These are phyloP conservation scores for Tetramorium parvispinum DNA, from an alignment of 1,140 invertebrate species.

Conservation along the genomic window DNA sequence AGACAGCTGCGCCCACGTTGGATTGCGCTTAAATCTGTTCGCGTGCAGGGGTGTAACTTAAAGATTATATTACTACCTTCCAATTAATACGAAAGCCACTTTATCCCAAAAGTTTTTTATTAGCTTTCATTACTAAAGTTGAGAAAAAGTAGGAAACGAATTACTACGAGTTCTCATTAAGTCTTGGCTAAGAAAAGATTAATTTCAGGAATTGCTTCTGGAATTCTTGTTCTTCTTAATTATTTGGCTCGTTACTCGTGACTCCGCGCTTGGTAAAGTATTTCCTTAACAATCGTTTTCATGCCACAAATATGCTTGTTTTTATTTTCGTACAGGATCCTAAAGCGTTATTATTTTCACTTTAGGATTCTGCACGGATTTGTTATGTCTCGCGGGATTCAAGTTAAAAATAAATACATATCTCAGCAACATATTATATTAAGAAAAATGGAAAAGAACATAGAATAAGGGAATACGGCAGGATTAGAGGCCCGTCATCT, in stretches of 20 bases:
- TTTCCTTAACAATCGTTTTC: neutral
- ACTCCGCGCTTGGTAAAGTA: neutral
- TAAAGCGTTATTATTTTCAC: neutral
- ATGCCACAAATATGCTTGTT: no score
- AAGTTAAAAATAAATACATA: conserved; percentile 7
- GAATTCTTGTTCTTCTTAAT: conserved; percentile 23
- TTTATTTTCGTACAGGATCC: no score
- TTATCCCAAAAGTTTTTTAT: conserved; percentile 12
- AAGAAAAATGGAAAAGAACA: neutral
- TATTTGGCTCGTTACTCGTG: neutral
- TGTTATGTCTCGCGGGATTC: neutral
- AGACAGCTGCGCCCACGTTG: neutral
- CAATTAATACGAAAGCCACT: conserved; percentile 26
- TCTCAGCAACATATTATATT: neutral
- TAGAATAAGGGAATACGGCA: neutral
- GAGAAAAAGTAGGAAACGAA: neutral
- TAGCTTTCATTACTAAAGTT: conserved; percentile 35
- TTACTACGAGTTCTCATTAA: neutral
- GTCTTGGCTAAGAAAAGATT: neutral
- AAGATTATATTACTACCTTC: conserved; percentile 5
- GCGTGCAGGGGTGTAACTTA: neutral
- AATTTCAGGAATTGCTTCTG: neutral
- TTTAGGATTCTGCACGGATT: neutral
- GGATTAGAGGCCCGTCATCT: conserved; percentile 29
- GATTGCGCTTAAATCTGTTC: conserved; percentile 29